Conservation (phyloP, 2,113 vertebrate genomes). For the Dendrocopos noguchii region DNA sequence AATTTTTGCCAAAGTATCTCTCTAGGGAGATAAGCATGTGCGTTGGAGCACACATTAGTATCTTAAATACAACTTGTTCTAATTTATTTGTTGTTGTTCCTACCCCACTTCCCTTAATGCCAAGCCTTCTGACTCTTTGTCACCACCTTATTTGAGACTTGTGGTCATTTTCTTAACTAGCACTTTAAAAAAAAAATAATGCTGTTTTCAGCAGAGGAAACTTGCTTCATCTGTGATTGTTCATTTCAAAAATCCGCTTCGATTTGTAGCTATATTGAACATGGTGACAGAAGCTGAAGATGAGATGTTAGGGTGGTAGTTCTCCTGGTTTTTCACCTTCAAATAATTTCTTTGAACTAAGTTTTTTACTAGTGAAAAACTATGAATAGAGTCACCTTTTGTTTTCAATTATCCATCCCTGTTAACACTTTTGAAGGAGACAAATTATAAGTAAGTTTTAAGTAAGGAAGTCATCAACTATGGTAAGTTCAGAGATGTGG, state of each 20-base stretch:
- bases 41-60: background rate
- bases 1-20: background rate
- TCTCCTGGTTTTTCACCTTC: background rate
- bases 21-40: background rate
- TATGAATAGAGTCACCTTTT: background rate
- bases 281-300: background rate
- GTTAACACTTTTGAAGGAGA: background rate
- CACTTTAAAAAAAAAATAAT: background rate
- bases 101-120: background rate
- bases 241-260: background rate
- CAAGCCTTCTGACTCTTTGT: background rate
- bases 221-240: background rate
- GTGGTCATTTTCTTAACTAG: background rate
- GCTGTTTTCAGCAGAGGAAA: background rate
- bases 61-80: background rate
- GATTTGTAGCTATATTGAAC: background rate
- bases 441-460: background rate
- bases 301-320: background rate
- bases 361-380: background rate
- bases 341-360: background rate
- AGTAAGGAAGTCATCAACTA: background rate
- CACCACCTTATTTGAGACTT: background rate
- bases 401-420: background rate
- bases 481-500: background rate
- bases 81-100: background rate